Base-by-base conservation (phyloP, 2,797 vertebrate genomes). In the Sebastes hubbsi region DNA sequence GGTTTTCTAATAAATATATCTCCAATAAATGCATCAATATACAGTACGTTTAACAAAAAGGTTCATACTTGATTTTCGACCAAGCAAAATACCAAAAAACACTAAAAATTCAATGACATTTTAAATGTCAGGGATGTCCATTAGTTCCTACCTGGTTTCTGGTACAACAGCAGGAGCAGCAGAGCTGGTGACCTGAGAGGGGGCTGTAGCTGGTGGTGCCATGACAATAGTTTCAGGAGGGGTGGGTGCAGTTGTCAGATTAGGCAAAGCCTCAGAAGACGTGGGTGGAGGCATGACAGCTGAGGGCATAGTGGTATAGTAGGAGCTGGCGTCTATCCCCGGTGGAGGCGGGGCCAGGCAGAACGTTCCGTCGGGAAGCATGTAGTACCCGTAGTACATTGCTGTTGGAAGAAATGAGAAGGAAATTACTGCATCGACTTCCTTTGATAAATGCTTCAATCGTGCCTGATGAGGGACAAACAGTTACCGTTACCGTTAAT, bases 331-430 rank as follows among this genome's bases (percentile, higher is more conserved):
- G 7, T 99, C 98, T 1, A 98, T 96, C 4, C 97, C 98, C 0
- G 98, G 97, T 4, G 98, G 97, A 0, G 98, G 98, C 0, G 98
- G 98, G 0, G 98, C 98, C 56, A 99, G 92, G 95, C 98, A 99
- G 83, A 97, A 99, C 0, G 97, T 96, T 16, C 98, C 99, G 6
- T 99, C 98, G 0, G 98, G 98, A 29, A 99, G 94, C 97, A 99
- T 96, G 91, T 99, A 99, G 94, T 99, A 99, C 83, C 98, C 98
- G 55, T 99, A 99, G 92, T 98, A 99, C 95, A 99, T 94, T 63
- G 97, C 96, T n/a, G 97, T 92, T 84, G 97, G 59, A 82, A 85
- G 64, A 89, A 74, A 81, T 12, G 5, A 61, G 18, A 12, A 20
- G 68, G 78, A 63, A 9, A 24, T 65, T 1, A 68, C 68, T 32